Conservation (phyloP, 2,888 invertebrate species). For the Cosmopolites sordidus region DNA sequence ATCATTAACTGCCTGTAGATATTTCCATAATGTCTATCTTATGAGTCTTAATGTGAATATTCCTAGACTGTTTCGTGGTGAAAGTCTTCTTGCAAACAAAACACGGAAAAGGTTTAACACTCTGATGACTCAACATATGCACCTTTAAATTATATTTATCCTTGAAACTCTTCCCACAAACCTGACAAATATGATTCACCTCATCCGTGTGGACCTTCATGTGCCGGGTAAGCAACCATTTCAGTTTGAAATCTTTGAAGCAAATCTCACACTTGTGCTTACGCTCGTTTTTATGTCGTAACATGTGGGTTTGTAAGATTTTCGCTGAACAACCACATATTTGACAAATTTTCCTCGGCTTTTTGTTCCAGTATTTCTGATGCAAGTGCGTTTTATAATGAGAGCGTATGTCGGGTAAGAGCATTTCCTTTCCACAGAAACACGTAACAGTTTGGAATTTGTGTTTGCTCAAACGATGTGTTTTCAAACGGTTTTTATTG, state of each 20-base stretch:
- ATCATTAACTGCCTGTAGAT: too few relatives aligned
- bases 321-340: constrained; percentile 6
- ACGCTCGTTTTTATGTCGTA: constrained; percentile 44
- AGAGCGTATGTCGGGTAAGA: constrained; percentile 2
- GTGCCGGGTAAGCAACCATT: constrained; percentile 48
- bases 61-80: constrained; percentile 33
- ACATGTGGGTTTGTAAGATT: constrained; percentile 35
- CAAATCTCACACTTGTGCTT: constrained; percentile 49
- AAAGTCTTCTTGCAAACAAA: constrained; percentile 28
- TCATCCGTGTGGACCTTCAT: constrained; percentile 50
- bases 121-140: constrained; percentile 29
- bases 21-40: background rate
- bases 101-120: constrained; percentile 30
- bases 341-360: constrained; percentile 12
- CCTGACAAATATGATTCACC: constrained; percentile 42
- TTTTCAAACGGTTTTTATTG: constrained; percentile 2
- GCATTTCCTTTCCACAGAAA: constrained; percentile 7
- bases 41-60: constrained; percentile 25
- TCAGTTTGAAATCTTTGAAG: constrained; percentile 48
- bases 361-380: constrained; percentile 8
- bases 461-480: constrained; percentile 3
- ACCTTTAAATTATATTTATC: constrained; percentile 43
- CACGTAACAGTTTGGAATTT: constrained; percentile 4
- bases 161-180: constrained; percentile 52
- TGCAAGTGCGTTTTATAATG: constrained; percentile 8